A percentile compares a stretch with the other conserved stretches of the same genome.
Conservation (phyloP, 2,888 invertebrate species). For the Alcis repandata region DNA sequence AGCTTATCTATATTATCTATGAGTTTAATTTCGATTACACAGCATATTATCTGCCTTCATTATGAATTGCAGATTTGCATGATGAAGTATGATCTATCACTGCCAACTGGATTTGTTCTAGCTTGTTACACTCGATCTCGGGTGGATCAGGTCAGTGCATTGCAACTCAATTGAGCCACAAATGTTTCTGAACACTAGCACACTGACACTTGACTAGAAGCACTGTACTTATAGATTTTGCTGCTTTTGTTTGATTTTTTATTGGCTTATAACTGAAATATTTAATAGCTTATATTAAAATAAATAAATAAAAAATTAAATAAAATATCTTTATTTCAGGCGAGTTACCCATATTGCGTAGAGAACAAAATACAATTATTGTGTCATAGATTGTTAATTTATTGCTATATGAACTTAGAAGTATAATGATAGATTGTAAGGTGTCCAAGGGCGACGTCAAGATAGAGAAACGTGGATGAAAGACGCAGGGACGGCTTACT, state of each 20-base stretch:
- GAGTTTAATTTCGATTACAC: not conserved
- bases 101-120: conserved; percentile 18
- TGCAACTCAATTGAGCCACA: conserved; percentile 6
- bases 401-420: too few relatives aligned
- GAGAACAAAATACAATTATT: too few relatives aligned
- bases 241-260: not conserved
- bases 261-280: not conserved
- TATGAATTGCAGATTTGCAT: not conserved
- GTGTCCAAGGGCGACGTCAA: too few relatives aligned
- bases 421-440: too few relatives aligned
- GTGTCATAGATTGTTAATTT: too few relatives aligned
- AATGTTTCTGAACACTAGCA: conserved; percentile 5
- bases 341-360: too few relatives aligned
- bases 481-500: too few relatives aligned
- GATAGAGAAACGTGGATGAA: too few relatives aligned
- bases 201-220: not conserved
- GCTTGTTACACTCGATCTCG: conserved; percentile 16
- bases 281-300: too few relatives aligned
- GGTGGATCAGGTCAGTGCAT: conserved; percentile 1
- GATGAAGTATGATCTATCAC: conserved; percentile 22
- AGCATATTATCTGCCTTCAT: not conserved
- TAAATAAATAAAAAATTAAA: too few relatives aligned
- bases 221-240: not conserved
- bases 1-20: too few relatives aligned
- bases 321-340: too few relatives aligned